Base-by-base conservation (phyloP, 1,140 invertebrate genomes). In the Lethrus apterus region DNA sequence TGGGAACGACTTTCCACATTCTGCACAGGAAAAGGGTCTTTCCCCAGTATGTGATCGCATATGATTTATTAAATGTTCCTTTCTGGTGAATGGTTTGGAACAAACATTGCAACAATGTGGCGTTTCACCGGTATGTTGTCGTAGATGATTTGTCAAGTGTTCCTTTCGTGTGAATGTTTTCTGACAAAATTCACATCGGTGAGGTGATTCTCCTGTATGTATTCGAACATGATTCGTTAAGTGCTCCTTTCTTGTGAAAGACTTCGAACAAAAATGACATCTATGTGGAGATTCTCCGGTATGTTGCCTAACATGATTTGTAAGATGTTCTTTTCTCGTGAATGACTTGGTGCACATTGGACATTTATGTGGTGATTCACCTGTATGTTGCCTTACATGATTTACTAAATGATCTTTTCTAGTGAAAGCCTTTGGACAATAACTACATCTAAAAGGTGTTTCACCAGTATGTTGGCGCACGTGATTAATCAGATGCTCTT, bases 21-120 rank as follows among this genome's bases (percentile, higher is more conserved):
- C 84, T 14, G 75, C 77, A 64, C 89, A 93, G 18, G 79, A 79
- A 54, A 81, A 86, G 2, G 84, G 84, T 36, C 83, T 71, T 62
- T 94, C 91, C 14, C 89, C 89, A 18, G 91, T 96, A 70, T 97
- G 93, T 18, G 81, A 84, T 46, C 84, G 76, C 75, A 84, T 82
- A 53, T 86, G 83, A 64, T 83, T 79, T 42, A 83, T 79, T 9
- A 86, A 68, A 60, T 86, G 81, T 60, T 85, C 81, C 58, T 81
- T 81, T 17, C 78, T 62, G 10, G 76, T 79, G 57, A 81, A 81
- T 36, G 75, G 73, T 65, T 80, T 80, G 45, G 76, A 77, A 60
- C 83, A 84, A 40, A 81, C 79, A 50, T 80, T 77, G 60, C 83
- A 86, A 26, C 79, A 76, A 68, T 83, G 82, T 10, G 81, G 82